Percentiles rank a stretch among this genome's conserved stretches.
These are phyloP conservation scores for Oceanites oceanicus DNA, from an alignment of 2,113 vertebrate species.

Conservation along the genomic window DNA sequence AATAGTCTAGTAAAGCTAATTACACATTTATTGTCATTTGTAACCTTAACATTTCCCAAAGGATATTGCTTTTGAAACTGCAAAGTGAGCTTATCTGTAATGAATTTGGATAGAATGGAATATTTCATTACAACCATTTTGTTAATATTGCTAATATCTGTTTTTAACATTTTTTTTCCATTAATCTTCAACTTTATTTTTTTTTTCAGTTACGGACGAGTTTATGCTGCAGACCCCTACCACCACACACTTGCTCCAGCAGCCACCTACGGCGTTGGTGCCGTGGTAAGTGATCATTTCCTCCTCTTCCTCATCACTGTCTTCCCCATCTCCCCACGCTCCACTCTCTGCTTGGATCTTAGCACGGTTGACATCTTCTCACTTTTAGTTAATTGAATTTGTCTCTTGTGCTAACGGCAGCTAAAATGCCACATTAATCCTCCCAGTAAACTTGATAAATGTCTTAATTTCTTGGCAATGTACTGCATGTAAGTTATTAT, in stretches of 20 bases:
- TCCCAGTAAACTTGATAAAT: constrained; percentile 95
- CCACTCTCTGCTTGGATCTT: constrained; percentile 72
- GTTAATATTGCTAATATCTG: not conserved
- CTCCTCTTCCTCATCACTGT: constrained; percentile 26
- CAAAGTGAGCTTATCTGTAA: not conserved
- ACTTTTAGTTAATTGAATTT: constrained; percentile 96
- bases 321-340: not conserved
- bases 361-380: constrained; percentile 82
- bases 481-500: constrained; percentile 95
- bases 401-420: constrained; percentile 93
- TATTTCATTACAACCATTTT: not conserved
- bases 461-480: constrained; percentile 95
- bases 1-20: not conserved
- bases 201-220: constrained; percentile 95
- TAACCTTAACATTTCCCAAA: not conserved
- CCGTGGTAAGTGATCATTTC: constrained; percentile 87
- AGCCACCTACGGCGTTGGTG: constrained; percentile 98
- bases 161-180: not conserved
- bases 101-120: not conserved
- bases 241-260: constrained; percentile 98
- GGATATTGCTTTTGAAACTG: not conserved
- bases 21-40: not conserved
- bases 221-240: constrained; percentile 99
- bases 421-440: constrained; percentile 97
- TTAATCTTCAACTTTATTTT: constrained; percentile 53